A percentile compares a stretch with the other conserved stretches of the same genome.
Conservation (phyloP, 2,113 vertebrate genomes). For the Martes martes region DNA sequence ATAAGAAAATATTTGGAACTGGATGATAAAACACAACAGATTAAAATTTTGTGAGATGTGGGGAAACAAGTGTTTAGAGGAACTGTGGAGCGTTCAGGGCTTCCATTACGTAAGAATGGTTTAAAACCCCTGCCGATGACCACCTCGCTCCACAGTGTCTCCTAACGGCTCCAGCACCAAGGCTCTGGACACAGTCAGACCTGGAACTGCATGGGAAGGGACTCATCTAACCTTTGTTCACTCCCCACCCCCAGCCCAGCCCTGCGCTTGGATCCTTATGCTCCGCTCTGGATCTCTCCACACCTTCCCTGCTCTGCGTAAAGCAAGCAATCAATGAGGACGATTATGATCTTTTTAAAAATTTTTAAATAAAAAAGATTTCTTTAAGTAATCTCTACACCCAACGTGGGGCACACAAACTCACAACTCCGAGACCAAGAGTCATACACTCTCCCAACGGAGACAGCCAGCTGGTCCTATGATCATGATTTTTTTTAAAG, state of each 20-base stretch:
- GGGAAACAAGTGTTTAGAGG: background rate
- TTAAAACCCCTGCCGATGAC: background rate
- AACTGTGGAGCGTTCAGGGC: background rate
- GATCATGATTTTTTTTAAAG: background rate
- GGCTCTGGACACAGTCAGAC: background rate
- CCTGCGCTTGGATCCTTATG: no score
- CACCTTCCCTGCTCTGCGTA: background rate
- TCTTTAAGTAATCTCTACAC: background rate
- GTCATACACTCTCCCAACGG: background rate
- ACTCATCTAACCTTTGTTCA: fast-evolving
- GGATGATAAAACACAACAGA: background rate
- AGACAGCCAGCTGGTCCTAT: background rate
- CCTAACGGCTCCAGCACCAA: background rate
- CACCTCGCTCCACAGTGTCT: fast-evolving
- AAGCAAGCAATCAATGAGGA: background rate
- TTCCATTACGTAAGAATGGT: no score
- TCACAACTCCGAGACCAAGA: background rate
- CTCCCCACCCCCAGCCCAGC: background rate
- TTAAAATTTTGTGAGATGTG: background rate
- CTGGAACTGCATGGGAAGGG: fast-evolving
- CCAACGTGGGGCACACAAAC: background rate
- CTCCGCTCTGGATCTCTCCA: no score
- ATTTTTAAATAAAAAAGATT: background rate
- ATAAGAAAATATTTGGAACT: background rate
- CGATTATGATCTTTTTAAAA: background rate